phyloP scores from a whole-genome alignment of 2,113 vertebrate species.

The Leptocoma aspasia region DNA sequence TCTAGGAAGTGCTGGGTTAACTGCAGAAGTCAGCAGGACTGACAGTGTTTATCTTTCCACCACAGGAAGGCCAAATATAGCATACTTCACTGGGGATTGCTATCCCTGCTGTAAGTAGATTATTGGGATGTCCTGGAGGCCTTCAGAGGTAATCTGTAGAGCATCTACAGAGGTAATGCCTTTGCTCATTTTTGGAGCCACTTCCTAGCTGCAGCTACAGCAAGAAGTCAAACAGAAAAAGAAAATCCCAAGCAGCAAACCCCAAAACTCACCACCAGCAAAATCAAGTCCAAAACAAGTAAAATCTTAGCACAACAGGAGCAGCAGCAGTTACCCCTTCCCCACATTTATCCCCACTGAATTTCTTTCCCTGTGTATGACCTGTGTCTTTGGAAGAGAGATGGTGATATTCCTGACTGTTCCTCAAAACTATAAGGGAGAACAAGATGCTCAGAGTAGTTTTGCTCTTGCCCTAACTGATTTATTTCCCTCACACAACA shows the following conservation, averaged over 20 bases:
- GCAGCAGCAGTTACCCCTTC: background rate
- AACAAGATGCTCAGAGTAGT: background rate
- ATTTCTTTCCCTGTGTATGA: background rate
- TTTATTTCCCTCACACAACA: background rate
- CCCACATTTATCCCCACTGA: background rate
- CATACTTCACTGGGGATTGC: background rate
- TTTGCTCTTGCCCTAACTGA: background rate
- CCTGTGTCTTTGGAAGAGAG: background rate
- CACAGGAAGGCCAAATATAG: background rate
- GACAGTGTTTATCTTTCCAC: background rate
- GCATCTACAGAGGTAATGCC: background rate
- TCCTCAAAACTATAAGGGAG: background rate
- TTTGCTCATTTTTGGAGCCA: fast-evolving
- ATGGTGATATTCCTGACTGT: background rate
- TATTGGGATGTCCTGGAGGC: background rate
- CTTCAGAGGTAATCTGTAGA: background rate
- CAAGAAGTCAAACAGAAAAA: background rate
- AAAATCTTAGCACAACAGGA: background rate
- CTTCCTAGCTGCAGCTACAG: background rate
- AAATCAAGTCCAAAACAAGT: background rate
- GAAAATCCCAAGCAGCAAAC: background rate
- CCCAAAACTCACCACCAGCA: background rate
- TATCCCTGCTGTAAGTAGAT: background rate
- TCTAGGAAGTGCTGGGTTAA: background rate
- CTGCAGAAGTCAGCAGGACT: background rate